Percentiles rank a stretch among this genome's conserved stretches.
phyloP scores from a whole-genome alignment of 2,797 vertebrate genomes.

The Arnoldichthys spilopterus region DNA sequence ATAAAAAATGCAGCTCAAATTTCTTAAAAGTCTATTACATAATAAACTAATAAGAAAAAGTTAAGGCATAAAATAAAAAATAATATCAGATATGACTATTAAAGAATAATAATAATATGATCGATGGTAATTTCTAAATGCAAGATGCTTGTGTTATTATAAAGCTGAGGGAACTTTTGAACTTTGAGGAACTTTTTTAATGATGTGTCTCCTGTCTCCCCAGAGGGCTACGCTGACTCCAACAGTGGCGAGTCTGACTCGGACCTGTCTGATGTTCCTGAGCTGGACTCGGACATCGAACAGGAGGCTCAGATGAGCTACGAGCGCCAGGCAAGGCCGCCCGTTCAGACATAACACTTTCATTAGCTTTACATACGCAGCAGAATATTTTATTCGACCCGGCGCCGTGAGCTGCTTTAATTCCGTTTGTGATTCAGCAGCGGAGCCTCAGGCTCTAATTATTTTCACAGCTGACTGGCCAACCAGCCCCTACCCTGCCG shows the following conservation, averaged over 20 bases:
- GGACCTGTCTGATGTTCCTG: conserved; percentile 83
- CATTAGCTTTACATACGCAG: not conserved
- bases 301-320: conserved; percentile 97
- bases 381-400: not conserved
- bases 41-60: too few species aligned
- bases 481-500: conserved; percentile 10
- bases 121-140: too few species aligned
- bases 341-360: not conserved
- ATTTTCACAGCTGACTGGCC: conserved; percentile 54
- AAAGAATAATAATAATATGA: too few species aligned
- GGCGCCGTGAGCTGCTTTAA: conserved; percentile 26
- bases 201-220: not conserved
- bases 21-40: too few species aligned
- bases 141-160: too few species aligned
- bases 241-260: conserved; percentile 90
- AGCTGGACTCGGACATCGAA: conserved; percentile 96
- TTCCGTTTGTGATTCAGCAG: conserved; percentile 23
- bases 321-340: conserved; percentile 86
- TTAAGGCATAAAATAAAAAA: too few species aligned
- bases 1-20: too few species aligned
- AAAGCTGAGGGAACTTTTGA: too few species aligned
- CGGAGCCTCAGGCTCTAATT: conserved; percentile 39
- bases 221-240: conserved; percentile 90
- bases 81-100: too few species aligned
- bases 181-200: not conserved